Base-by-base conservation (phyloP, 1,140 invertebrate species). In the Metaphire vulgaris region DNA sequence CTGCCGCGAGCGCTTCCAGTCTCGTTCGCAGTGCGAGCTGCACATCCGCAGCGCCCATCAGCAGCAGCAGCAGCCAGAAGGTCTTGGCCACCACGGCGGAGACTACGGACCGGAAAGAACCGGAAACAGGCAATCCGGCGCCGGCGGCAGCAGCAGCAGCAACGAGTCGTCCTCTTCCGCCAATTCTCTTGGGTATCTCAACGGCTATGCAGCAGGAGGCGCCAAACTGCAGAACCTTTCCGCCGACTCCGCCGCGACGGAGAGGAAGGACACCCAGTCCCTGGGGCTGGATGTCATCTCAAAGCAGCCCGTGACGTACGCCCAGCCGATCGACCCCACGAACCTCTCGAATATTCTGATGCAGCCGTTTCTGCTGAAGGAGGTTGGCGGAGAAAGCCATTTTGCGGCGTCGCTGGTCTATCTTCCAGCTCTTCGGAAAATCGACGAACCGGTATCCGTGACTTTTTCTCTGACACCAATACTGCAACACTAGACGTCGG, bases 391-490 rank as follows among this genome's bases (percentile, higher is more conserved):
- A 73, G 87, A 85, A 82, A 86, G 88, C 64, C 88, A 89, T 81
- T 86, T 96, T 85, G 90, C 94, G 76, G 93, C 95, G 32, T 93
- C 94, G 74, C 88, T 97, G 75, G 93, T 97, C 82, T 95, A 95
- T 87, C 89, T 97, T 83, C 95, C 95, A 66, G 94, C 97, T 75
- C 90, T 91, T 79, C 90, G 92, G 79, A 91, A 92, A 83, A 89
- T 95, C 79, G 91, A 89, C 80, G 90, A 91, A 81, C 90, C 91
- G 76, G 89, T 95, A 80, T 93, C 92, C 76, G 91, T 94, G 74
- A 94, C 93, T 83, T 95, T 97, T 85, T 94, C 91, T 80, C 90
- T 97, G 72, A 96, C 92, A 81, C 94, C 94, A 77, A 64, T 73
- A 34, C 26, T 34, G 1, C 72, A 73, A 30, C 41, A 34, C 41